Evolutionary conservation across 2,888 invertebrate genomes (phyloP).

Genomic region (Flabesymbios commensalis): DNA sequence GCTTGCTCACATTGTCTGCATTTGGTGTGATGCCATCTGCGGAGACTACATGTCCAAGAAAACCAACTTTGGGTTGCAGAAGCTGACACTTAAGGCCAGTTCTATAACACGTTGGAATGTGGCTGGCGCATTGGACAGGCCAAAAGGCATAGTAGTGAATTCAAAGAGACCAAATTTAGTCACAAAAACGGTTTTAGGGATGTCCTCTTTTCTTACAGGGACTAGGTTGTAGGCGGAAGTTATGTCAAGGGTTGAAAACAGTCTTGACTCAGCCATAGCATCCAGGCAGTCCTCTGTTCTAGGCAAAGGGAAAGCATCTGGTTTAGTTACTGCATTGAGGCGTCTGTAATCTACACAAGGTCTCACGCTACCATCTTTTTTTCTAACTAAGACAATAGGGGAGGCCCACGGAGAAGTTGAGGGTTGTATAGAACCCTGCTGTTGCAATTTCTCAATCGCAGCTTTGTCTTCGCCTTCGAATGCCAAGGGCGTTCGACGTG

Average conservation of each 20-base stretch:
- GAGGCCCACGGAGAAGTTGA: slow-evolving; percentile 2
- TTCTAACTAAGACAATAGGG: neutral
- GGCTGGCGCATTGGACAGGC: slow-evolving; percentile 4
- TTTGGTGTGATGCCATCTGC: neutral
- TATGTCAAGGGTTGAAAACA: neutral
- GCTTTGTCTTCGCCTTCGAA: neutral
- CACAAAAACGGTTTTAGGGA: neutral
- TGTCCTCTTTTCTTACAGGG: neutral
- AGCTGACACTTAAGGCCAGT: slow-evolving; percentile 21
- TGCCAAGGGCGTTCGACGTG: neutral
- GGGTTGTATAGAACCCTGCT: neutral
- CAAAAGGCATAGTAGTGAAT: neutral
- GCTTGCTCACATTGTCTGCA: neutral
- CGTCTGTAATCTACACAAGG: too few species aligned
- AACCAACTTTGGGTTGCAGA: slow-evolving; percentile 17
- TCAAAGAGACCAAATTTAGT: neutral
- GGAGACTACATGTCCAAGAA: slow-evolving; percentile 16
- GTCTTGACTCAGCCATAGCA: neutral
- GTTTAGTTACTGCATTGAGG: too few species aligned
- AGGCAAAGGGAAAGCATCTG: too few species aligned
- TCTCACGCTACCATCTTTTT: neutral
- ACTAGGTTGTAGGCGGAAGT: neutral
- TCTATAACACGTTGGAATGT: slow-evolving; percentile 5
- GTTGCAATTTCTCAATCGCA: neutral
- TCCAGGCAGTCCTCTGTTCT: too few species aligned